Percentiles rank a stretch among this genome's conserved stretches.
phyloP scores from a whole-genome alignment of 2,888 invertebrate genomes.

The Catocala fraxini region DNA sequence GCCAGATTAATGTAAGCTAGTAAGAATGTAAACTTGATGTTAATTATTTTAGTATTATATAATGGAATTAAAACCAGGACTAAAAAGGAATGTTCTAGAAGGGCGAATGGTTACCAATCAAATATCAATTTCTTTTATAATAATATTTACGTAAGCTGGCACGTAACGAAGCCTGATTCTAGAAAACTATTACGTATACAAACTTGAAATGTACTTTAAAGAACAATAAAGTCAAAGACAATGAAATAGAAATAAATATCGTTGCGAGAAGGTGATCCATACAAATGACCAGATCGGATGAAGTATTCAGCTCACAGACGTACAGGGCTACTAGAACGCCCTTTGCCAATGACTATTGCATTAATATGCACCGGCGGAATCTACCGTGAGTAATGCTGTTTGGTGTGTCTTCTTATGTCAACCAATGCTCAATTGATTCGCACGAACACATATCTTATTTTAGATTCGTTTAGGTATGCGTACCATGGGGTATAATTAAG shows the following conservation, averaged over 20 bases:
- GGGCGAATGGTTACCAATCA: constrained; percentile 24
- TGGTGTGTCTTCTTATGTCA: constrained; percentile 21
- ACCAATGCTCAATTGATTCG: constrained; percentile 6
- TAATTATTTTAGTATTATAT: neutral
- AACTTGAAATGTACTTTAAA: constrained; percentile 5
- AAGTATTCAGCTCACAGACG: constrained; percentile 70
- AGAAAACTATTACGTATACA: constrained; percentile 11
- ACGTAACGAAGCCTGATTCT: constrained; percentile 21
- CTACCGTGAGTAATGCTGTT: constrained; percentile 46
- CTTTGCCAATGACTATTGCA: constrained; percentile 58
- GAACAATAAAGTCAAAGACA: constrained; percentile 14
- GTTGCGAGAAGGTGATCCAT: constrained; percentile 40
- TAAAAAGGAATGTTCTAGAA: constrained; percentile 9
- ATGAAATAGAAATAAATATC: constrained; percentile 33
- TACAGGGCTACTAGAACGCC: constrained; percentile 58
- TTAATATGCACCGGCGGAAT: constrained; percentile 52
- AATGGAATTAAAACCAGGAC: neutral
- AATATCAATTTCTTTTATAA: constrained; percentile 26
- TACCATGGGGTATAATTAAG: neutral
- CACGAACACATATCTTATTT: constrained; percentile 15
- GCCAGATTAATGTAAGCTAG: constrained; percentile 2
- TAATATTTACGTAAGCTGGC: constrained; percentile 21
- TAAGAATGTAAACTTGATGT: neutral
- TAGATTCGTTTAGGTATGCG: constrained; percentile 22
- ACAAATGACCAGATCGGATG: constrained; percentile 48